phyloP scores from a whole-genome alignment of 2,113 vertebrate genomes.

The Rutilus rutilus region DNA sequence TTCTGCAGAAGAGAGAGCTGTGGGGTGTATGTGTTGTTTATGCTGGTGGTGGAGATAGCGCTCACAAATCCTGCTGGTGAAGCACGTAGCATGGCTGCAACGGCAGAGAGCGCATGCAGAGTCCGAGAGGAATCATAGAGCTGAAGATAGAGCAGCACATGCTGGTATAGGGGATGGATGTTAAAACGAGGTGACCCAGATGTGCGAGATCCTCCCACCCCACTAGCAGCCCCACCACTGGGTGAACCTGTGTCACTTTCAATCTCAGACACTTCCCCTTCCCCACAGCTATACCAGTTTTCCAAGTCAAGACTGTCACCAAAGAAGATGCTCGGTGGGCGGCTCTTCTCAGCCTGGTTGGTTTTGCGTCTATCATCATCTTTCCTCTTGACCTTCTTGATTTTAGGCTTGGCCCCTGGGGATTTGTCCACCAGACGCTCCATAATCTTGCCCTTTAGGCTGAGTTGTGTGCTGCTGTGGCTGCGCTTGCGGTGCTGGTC shows the following conservation, averaged over 20 bases:
- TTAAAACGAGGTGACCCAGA: constrained; percentile 83
- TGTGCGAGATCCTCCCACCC: constrained; percentile 65
- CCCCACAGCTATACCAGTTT: constrained; percentile 99
- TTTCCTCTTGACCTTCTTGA: constrained; percentile 90
- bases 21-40: constrained; percentile 95
- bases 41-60: constrained; percentile 97
- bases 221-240: constrained; percentile 64
- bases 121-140: constrained; percentile 94
- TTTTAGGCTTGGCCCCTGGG: constrained; percentile 93
- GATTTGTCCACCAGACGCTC: constrained; percentile 90
- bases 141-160: constrained; percentile 96
- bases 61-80: constrained; percentile 91
- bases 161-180: constrained; percentile 96
- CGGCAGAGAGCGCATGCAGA: constrained; percentile 91
- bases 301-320: constrained; percentile 96
- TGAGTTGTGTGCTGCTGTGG: constrained; percentile 95
- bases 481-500: constrained; percentile 86
- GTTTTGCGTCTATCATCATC: constrained; percentile 89
- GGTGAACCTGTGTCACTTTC: constrained; percentile 95
- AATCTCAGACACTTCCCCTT: constrained; percentile 97
- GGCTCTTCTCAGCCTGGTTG: constrained; percentile 82
- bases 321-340: constrained; percentile 90
- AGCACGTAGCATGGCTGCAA: constrained; percentile 93
- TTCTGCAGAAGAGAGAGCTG: constrained; percentile 96
- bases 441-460: constrained; percentile 89